Evolutionary conservation across 2,113 vertebrate species (phyloP).

Genomic region (Motacilla tschutschensis): DNA sequence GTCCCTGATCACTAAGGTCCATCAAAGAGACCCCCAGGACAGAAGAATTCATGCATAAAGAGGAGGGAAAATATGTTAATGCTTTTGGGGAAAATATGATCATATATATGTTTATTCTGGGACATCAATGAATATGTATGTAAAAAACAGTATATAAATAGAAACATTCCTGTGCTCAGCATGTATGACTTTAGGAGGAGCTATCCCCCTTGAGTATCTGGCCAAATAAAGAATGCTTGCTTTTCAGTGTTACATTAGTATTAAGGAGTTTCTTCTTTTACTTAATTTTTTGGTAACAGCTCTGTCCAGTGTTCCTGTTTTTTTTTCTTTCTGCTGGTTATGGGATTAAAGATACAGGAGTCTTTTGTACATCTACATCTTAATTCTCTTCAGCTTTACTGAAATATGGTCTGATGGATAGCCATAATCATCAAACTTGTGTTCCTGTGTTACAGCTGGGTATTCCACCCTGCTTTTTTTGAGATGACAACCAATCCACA

Average conservation of each 20-base stretch:
- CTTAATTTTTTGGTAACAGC: background rate
- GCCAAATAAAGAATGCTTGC: background rate
- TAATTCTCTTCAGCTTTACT: background rate
- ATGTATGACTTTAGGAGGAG: background rate
- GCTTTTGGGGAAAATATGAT: background rate
- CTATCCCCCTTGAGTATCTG: background rate
- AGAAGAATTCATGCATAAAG: background rate
- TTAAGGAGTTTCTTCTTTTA: background rate
- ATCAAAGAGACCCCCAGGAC: background rate
- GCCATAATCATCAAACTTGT: background rate
- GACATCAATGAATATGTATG: background rate
- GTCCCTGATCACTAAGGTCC: background rate
- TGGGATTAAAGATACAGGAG: background rate
- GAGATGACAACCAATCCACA: background rate
- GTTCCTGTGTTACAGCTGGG: background rate
- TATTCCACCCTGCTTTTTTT: constrained; percentile 1
- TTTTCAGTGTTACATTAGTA: background rate
- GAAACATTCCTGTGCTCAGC: background rate
- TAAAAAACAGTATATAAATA: background rate
- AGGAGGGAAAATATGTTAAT: background rate
- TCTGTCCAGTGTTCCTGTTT: background rate
- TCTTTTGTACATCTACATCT: background rate
- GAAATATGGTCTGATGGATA: background rate
- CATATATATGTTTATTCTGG: background rate
- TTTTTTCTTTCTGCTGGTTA: background rate